Evolutionary conservation across 1,140 invertebrate genomes (phyloP), one percentile per base, ranked within the genome.

Genomic region (Drosophila micromelanica): DNA sequence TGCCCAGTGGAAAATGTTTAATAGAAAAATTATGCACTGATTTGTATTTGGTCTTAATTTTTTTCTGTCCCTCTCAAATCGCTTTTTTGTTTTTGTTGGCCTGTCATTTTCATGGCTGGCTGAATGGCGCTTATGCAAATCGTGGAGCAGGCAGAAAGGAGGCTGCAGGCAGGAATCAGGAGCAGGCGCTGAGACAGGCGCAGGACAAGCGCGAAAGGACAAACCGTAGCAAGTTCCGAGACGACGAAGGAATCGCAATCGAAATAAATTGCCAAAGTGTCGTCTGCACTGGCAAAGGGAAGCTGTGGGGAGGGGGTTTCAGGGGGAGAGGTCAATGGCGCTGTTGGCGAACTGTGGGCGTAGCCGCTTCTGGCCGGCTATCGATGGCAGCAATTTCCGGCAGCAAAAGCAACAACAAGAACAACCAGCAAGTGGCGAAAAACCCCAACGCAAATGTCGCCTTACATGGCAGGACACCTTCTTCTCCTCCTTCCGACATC

Each of bases 11-110:
- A 61, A 73, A 81, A 87, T 79, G 75, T 87, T 82, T 87, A 87
- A 87, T 87, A 87, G 82, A 87, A 87, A 87, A 87, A 87, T 87
- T 87, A 87, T 87, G 78, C 82, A 87, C 82, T 87, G 82, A 87
- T 87, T 89, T 87, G 82, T 89, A 78, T 87, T 87, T 87, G 64
- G 74, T 64, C 82, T 81, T 81, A 82, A 87, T 87, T 23, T 52
- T 46, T 73, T 73, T 40, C n/a, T n/a, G n/a, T 23, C 23, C 27
- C 20, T 37, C 20, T 61, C 17, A 6, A n/a, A 23, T 23, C 20
- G 20, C 20, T 55, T 46, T 46, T 38, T 35, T 40, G n/a, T 51
- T 61, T 59, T 76, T 48, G 72, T 76, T 48, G 76, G 65, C 71
- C 71, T 72, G 80, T 74, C 73, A 69, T 85, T 79, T 85, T 77